phyloP scores from a whole-genome alignment of 2,888 invertebrate genomes.

The Dryadula phaetusa region DNA sequence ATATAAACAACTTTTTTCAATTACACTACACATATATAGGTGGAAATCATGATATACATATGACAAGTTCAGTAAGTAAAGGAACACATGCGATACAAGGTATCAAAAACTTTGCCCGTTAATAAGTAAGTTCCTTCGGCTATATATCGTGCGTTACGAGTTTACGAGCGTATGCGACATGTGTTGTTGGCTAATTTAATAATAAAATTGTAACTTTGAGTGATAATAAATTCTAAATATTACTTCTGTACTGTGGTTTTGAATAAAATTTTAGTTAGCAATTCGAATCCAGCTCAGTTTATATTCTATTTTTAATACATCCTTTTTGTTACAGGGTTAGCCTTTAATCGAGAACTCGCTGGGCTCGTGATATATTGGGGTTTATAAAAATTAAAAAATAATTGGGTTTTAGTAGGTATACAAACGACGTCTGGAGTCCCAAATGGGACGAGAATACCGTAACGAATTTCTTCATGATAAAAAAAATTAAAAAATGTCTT shows the following conservation, averaged over 20 bases:
- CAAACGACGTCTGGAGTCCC: no score
- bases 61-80: slow-evolving; percentile 31
- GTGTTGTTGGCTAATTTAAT: slow-evolving; percentile 27
- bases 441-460: no score
- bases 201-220: slow-evolving; percentile 21
- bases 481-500: no score
- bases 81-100: slow-evolving; percentile 44
- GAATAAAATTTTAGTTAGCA: not conserved
- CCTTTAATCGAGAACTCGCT: no score
- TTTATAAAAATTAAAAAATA: no score
- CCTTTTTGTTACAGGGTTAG: no score
- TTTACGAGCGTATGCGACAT: slow-evolving; percentile 35
- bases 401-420: no score
- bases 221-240: not conserved
- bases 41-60: slow-evolving; percentile 12
- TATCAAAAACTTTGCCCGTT: slow-evolving; percentile 51
- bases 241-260: not conserved
- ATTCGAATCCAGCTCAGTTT: not conserved
- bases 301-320: no score
- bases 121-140: slow-evolving; percentile 46
- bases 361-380: no score
- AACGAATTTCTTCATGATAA: no score
- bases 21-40: not conserved
- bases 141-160: slow-evolving; percentile 42
- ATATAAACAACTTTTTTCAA: not conserved